phyloP scores from a whole-genome alignment of 2,797 vertebrate species.

The Mallotus villosus region DNA sequence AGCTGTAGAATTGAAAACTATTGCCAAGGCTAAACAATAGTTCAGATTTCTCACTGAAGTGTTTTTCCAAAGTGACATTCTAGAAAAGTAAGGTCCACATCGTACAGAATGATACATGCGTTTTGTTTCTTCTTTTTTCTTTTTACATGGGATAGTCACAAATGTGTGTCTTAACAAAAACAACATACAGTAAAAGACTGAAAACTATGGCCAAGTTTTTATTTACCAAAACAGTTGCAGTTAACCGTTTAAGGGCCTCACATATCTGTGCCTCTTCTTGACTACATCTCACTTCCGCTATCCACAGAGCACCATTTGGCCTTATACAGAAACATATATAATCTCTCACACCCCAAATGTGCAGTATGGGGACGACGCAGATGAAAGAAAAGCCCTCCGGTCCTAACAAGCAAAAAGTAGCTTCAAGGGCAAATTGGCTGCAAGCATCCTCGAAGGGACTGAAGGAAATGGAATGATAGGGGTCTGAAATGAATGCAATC shows the following conservation, averaged over 20 bases:
- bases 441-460: conserved; percentile 63
- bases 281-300: conserved; percentile 34
- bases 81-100: too few species aligned
- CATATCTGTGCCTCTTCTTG: conserved; percentile 26
- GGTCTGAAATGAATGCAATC: conserved; percentile 59
- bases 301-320: conserved; percentile 55
- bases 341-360: conserved; percentile 56
- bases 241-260: conserved; percentile 23
- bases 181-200: not conserved
- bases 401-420: conserved; percentile 66
- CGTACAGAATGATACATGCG: too few species aligned
- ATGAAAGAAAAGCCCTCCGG: conserved; percentile 71
- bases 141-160: not conserved
- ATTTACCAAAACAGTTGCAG: conserved; percentile 16
- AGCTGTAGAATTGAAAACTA: too few species aligned
- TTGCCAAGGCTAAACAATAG: too few species aligned
- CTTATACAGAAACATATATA: conserved; percentile 52
- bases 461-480: conserved; percentile 58
- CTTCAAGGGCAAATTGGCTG: conserved; percentile 72
- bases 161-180: not conserved
- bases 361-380: conserved; percentile 54
- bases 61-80: too few species aligned
- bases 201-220: conserved; percentile 6
- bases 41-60: too few species aligned
- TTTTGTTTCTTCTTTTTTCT: too few species aligned